These are phyloP conservation scores for Ennomos erosarius DNA, from an alignment of 2,888 invertebrate species.

Conservation along the genomic window DNA sequence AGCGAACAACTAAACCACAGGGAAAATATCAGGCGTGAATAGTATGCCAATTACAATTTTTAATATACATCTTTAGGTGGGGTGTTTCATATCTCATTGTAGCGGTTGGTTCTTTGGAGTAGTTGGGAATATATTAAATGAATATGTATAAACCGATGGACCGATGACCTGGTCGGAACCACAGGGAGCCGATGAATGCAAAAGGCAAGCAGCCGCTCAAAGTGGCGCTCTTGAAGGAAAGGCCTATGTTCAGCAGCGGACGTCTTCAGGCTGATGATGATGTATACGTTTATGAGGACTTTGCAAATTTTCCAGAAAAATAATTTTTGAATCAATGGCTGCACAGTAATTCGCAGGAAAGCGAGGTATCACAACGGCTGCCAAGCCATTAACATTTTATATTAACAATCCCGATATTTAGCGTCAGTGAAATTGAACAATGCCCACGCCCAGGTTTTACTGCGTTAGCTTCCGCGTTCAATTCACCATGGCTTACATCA, in stretches of 20 bases:
- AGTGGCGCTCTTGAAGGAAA: no score
- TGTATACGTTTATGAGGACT: no score
- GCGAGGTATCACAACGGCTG: no score
- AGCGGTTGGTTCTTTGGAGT: not conserved
- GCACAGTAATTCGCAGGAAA: not conserved
- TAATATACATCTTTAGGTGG: conserved; percentile 39
- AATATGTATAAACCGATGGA: no score
- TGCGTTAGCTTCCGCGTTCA: conserved; percentile 23
- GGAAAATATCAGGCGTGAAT: conserved; percentile 45
- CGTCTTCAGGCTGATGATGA: no score
- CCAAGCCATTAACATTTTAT: no score
- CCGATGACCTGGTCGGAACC: no score
- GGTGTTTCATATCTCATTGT: conserved; percentile 13
- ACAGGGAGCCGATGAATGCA: no score
- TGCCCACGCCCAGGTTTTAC: not conserved
- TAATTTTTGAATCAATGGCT: not conserved
- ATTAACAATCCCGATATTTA: not conserved
- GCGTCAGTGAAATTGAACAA: conserved; percentile 15
- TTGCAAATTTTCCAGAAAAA: no score
- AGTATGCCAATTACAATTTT: conserved; percentile 20
- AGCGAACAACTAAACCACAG: conserved; percentile 53
- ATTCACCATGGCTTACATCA: conserved; percentile 17
- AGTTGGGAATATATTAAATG: no score
- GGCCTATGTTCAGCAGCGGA: no score
- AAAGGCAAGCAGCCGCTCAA: no score